A percentile compares a stretch with the other conserved stretches of the same genome.
phyloP scores from a whole-genome alignment of 2,888 invertebrate genomes.

The Copidosoma aretas region DNA sequence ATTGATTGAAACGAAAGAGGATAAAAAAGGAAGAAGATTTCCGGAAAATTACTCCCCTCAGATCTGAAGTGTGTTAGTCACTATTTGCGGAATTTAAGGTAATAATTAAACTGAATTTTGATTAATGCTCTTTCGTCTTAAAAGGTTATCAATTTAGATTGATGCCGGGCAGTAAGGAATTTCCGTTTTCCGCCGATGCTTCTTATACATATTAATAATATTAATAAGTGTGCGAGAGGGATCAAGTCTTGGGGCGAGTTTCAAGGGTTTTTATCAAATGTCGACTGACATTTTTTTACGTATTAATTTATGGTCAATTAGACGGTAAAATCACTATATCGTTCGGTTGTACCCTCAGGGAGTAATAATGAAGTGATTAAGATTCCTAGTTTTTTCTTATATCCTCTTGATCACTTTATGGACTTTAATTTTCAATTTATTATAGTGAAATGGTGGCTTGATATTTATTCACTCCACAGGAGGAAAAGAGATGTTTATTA shows the following conservation, averaged over 20 bases:
- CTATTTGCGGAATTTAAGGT: background rate
- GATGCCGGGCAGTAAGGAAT: background rate
- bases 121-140: too few relatives aligned
- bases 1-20: constrained; percentile 22
- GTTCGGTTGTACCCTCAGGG: too few relatives aligned
- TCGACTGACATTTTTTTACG: background rate
- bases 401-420: too few relatives aligned
- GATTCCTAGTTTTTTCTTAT: too few relatives aligned
- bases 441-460: too few relatives aligned
- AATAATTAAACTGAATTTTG: constrained; percentile 31
- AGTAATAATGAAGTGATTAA: too few relatives aligned
- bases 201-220: too few relatives aligned
- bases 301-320: constrained; percentile 25
- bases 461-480: too few relatives aligned
- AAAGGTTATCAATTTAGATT: constrained; percentile 35
- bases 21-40: background rate
- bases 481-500: too few relatives aligned
- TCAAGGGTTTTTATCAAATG: constrained; percentile 18
- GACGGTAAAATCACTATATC: too few relatives aligned
- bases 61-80: background rate
- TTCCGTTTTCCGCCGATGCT: constrained; percentile 10
- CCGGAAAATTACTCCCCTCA: background rate
- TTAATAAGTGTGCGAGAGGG: background rate
- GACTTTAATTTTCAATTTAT: too few relatives aligned
- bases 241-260: background rate